Conservation (phyloP, 2,797 vertebrate genomes). For the Coranthus polyacanthus region DNA sequence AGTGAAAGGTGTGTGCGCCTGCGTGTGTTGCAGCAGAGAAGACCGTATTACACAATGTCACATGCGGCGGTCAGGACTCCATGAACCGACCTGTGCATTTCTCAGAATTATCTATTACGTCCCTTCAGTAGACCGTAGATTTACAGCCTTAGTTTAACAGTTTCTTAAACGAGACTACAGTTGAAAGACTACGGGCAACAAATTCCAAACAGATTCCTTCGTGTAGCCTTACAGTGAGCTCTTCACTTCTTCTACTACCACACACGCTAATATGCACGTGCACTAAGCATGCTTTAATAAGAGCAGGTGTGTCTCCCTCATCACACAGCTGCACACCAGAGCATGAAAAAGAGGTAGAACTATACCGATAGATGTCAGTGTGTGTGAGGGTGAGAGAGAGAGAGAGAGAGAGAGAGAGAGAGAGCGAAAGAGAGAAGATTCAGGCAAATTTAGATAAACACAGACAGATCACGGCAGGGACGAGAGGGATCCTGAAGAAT, state of each 20-base stretch:
- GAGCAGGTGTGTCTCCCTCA: slow-evolving; percentile 75
- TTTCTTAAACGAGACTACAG: slow-evolving; percentile 49
- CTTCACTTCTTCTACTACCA: slow-evolving; percentile 21
- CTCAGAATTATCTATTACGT: slow-evolving; percentile 51
- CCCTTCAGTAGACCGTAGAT: slow-evolving; percentile 37
- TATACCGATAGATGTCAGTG: slow-evolving; percentile 12
- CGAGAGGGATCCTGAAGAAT: slow-evolving; percentile 18
- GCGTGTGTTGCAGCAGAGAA: slow-evolving; percentile 42
- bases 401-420: slow-evolving; percentile 7
- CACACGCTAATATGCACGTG: neutral
- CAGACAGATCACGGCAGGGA: slow-evolving; percentile 32
- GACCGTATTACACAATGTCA: slow-evolving; percentile 56
- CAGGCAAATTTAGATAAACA: slow-evolving; percentile 39
- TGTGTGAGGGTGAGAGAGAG: slow-evolving; percentile 7
- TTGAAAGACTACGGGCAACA: slow-evolving; percentile 35
- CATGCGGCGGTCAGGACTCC: slow-evolving; percentile 33
- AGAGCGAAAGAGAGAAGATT: slow-evolving; percentile 13
- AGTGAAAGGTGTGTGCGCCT: slow-evolving; percentile 27
- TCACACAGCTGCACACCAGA: slow-evolving; percentile 77
- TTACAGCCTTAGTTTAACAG: slow-evolving; percentile 49
- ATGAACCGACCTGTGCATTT: slow-evolving; percentile 34
- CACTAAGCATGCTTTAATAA: slow-evolving; percentile 57
- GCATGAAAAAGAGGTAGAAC: slow-evolving; percentile 32
- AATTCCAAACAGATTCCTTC: slow-evolving; percentile 38
- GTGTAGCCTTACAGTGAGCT: slow-evolving; percentile 24